Base-by-base conservation (phyloP, 2,888 invertebrate genomes). In the Fragum whitleyi region DNA sequence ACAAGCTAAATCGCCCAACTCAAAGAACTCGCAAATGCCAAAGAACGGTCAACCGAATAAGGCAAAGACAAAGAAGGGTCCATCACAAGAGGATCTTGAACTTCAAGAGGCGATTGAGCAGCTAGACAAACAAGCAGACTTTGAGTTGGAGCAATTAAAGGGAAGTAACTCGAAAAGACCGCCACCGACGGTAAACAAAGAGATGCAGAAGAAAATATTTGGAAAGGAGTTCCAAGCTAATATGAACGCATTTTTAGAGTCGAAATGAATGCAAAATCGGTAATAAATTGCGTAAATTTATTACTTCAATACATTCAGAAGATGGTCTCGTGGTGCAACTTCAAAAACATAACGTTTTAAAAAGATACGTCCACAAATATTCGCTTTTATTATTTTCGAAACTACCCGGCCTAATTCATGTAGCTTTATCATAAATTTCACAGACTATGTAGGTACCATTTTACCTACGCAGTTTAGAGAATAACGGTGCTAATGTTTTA, bases 161-260 rank as follows among this genome's bases (percentile, higher is more conserved):
- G 85, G 85, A 23, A 81, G 77, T 5, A 79, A 82, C 57, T 72
- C 65, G 28, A 55, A 79, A 59, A 77, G 77, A 42, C 55, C 73
- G n/a, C 85, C 85, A 14, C 85, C 85, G 6, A 62, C 79, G 55
- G 85, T 85, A 14, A 76, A 85, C 53, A 42, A 67, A n/a, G 68
- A 79, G 11, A 80, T 85, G 79, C 77, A 82, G 39, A 81, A 85
- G 79, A 85, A 85, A 32, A 82, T 85, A 59, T 85, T 85, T 68
- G 80, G 81, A 23, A 68, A 75, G 62, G 81, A 85, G 23, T 85
- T 85, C 70, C 85, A 85, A 51, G 59, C 74, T 19, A 85, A 74
- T 36, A 82, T 85, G 2, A 79, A 85, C 23, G 14, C 42, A 7
- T 85, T 85, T 51, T 39, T 85, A 21, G 79, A 85, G 42, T 70